phyloP scores from a whole-genome alignment of 1,140 invertebrate species.

The Xylocopa sonorina region DNA sequence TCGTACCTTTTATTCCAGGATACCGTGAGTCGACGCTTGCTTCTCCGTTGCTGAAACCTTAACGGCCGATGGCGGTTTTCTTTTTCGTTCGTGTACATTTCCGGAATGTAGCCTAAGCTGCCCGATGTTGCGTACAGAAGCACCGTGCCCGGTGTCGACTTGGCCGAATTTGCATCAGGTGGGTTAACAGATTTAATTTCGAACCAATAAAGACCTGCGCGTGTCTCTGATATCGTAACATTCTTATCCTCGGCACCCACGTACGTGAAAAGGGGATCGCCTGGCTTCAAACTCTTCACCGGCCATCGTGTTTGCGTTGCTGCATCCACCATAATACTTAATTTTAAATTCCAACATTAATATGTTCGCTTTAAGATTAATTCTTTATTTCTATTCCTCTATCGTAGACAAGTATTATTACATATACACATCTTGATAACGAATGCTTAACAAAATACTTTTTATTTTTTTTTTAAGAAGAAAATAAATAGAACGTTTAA shows the following conservation, averaged over 20 bases:
- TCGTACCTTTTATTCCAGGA: conserved; percentile 79
- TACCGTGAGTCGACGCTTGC: conserved; percentile 75
- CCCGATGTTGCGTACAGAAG: conserved; percentile 78
- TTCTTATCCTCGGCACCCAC: conserved; percentile 77
- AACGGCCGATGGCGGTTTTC: conserved; percentile 71
- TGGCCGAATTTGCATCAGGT: conserved; percentile 53
- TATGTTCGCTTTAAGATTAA: too few relatives aligned
- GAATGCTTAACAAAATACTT: too few relatives aligned
- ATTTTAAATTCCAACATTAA: too few relatives aligned
- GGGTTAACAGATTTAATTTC: conserved; percentile 75
- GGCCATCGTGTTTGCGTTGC: conserved; percentile 75
- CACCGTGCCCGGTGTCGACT: conserved; percentile 73
- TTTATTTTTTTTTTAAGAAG: not conserved
- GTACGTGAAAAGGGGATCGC: conserved; percentile 77
- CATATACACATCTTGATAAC: too few relatives aligned
- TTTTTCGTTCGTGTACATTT: conserved; percentile 65
- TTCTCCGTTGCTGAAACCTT: conserved; percentile 78
- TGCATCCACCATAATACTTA: conserved; percentile 6
- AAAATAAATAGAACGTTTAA: not conserved
- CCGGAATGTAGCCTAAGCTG: conserved; percentile 70
- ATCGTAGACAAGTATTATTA: too few relatives aligned
- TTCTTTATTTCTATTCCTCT: too few relatives aligned
- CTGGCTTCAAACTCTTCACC: conserved; percentile 76
- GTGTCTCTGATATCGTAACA: conserved; percentile 76
- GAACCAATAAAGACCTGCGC: conserved; percentile 79